Base-by-base conservation (phyloP, 2,888 invertebrate genomes). In the Phortica okadai region DNA sequence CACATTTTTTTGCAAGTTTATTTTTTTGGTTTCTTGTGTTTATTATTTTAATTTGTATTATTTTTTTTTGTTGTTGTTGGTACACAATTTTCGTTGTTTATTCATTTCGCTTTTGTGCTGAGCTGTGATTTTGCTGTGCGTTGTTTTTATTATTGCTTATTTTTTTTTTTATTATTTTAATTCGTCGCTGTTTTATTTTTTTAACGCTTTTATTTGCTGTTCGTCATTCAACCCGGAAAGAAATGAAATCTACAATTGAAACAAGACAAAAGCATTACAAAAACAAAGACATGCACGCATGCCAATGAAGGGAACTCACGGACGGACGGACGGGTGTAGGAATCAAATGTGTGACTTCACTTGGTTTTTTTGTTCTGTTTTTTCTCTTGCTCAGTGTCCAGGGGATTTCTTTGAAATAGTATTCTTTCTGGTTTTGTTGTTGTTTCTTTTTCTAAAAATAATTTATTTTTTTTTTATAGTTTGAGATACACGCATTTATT, bases 151-250 rank as follows among this genome's bases (percentile, higher is more conserved):
- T 33, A 25, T 58, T 56, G 41, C 25, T 73, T 41, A 50, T 21
- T 72, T 54, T 50, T 66, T 14, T 56, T 21, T 21, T 33, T n/a
- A 50, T 21, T 62, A 41, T 74, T 33, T 74, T 33, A 33, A 33
- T 33, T 33, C 33, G 33, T 33, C 33, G 33, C 4, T 62, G 21
- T 62, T 73, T 73, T 73, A 44, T 21, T 62, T 74, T 14, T 16
- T 16, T 11, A 56, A 10, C 0, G 16, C 10, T 25, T 74, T 74
- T 74, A 14, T 74, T 62, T 62, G 33, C 33, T 64, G 54, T 11
- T 11, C 70, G 54, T 33, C 70, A 56, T 72, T 50, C 54, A 72
- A 72, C 70, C 70, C 70, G 70, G 70, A 72, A 72, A 72, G 70
- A 72, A 54, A 72, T 54, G 25, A 72, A 54, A 66, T 66, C 33